These are phyloP conservation scores for Etheostoma perlongum DNA, from an alignment of 2,797 vertebrate genomes.

Conservation along the genomic window DNA sequence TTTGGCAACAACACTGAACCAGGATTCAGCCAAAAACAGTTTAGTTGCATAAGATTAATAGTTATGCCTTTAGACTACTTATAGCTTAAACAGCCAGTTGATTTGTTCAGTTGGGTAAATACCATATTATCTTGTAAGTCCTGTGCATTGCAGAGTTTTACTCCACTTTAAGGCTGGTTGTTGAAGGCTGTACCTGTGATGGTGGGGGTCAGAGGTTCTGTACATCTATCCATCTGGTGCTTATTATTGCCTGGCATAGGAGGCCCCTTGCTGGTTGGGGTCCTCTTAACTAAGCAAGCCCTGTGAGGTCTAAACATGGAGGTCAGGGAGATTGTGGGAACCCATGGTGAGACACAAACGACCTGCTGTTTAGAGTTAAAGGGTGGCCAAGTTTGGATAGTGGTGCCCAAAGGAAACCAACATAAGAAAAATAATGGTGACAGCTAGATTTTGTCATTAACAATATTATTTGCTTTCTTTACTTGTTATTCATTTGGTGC, in stretches of 20 bases:
- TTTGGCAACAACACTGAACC: slow-evolving; percentile 6
- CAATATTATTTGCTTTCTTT: slow-evolving; percentile 12
- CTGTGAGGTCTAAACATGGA: slow-evolving; percentile 60
- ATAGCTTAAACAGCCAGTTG: neutral
- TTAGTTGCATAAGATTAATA: slow-evolving; percentile 3
- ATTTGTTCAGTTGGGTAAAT: slow-evolving; percentile 13
- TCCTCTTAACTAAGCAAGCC: slow-evolving; percentile 60
- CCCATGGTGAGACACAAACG: slow-evolving; percentile 48
- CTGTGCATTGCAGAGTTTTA: slow-evolving; percentile 1
- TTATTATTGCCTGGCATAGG: slow-evolving; percentile 51
- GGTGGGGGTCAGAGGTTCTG: slow-evolving; percentile 46
- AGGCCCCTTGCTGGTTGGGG: slow-evolving; percentile 35
- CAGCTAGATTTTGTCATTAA: slow-evolving; percentile 26
- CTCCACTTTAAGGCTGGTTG: slow-evolving; percentile 29
- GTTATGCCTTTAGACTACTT: neutral
- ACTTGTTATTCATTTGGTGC: slow-evolving; percentile 27
- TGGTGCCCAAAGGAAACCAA: slow-evolving; percentile 6
- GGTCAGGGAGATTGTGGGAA: slow-evolving; percentile 64
- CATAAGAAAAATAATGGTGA: neutral
- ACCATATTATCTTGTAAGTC: neutral
- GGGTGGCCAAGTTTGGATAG: slow-evolving; percentile 19
- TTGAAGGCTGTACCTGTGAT: slow-evolving; percentile 27
- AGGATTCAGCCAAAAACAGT: slow-evolving; percentile 1
- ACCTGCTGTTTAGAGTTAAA: slow-evolving; percentile 37
- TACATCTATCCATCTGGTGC: slow-evolving; percentile 63